Evolutionary conservation across 2,888 invertebrate genomes (phyloP), one percentile per base, ranked within the genome.

Genomic region (Sialis lutaria): DNA sequence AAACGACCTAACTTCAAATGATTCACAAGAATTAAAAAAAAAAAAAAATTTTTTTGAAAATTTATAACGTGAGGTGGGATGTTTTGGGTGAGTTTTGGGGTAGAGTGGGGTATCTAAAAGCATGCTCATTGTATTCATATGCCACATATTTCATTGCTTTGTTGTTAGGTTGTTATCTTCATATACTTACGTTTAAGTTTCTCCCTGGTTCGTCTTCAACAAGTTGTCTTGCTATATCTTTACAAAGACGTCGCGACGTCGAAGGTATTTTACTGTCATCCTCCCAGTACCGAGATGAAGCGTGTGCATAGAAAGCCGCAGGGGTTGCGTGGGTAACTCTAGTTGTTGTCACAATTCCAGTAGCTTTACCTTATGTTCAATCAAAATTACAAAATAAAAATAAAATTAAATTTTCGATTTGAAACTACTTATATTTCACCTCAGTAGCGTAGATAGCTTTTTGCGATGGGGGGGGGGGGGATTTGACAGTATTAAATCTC

Each of bases 291-390:
- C 66, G 53, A 44, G 47, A 49, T 1, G 50, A 42, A 35, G 50
- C 42, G 45, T 51, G 50, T 8, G 49, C 48, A 32, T 51, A 51
- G 6, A 73, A 62, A 2, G 73, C 70, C 0, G 74, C 74, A 0
- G 78, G 78, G 5, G 78, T 77, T 1, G 78, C 79, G 53, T 79
- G 78, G 2, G 78, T 78, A 22, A 79, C 67, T 31, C 79, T 65
- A 3, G 78, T 77, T 0, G 74, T 79, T 2, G 80, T 81, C 9
- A 79, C 79, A 43, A 81, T 69, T 6, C 79, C 75, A 65, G 52
- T 39, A 45, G 50, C 37, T 40, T 45, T 48, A 30, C 50, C 50
- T 50, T 10, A n/a, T n/a, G 31, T 13, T 7, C 37, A 39, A 34
- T 9, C 13, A n/a, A 40, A 39, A 39, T 39, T 4, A 13, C 6